Evolutionary conservation across 2,113 vertebrate species (phyloP).

Genomic region (Pandion haliaetus): DNA sequence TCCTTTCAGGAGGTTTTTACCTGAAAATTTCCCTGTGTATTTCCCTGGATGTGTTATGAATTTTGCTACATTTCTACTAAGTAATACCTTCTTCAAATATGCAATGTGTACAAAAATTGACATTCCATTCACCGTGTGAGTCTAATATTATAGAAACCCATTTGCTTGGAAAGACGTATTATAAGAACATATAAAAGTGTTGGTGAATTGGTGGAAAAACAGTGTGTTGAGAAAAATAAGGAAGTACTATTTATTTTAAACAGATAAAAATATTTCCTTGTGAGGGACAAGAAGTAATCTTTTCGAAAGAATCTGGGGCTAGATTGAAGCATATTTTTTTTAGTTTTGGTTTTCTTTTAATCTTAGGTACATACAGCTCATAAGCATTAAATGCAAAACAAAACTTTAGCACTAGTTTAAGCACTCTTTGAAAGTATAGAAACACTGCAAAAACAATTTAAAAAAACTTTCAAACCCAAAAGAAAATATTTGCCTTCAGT

Average conservation of each 20-base stretch:
- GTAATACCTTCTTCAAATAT: neutral
- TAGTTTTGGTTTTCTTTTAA: too few species aligned
- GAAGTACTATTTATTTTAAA: neutral
- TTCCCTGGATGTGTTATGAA: neutral
- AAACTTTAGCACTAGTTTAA: neutral
- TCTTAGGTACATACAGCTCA: neutral
- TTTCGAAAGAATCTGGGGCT: neutral
- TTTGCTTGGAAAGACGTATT: neutral
- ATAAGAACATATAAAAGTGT: neutral
- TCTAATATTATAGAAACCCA: neutral
- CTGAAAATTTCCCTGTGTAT: neutral
- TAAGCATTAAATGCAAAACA: neutral
- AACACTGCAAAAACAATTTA: neutral
- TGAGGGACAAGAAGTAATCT: neutral
- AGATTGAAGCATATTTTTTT: neutral
- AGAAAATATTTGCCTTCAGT: constrained; percentile 1
- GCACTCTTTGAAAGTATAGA: neutral
- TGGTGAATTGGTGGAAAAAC: neutral
- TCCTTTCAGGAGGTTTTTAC: neutral
- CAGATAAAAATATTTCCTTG: neutral
- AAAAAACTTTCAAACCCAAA: neutral
- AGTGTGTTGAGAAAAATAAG: neutral
- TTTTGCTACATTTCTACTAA: neutral
- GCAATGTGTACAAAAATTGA: neutral
- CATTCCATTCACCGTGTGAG: neutral